Evolutionary conservation across 2,113 vertebrate species (phyloP).

Genomic region (Hiodon tergisus): DNA sequence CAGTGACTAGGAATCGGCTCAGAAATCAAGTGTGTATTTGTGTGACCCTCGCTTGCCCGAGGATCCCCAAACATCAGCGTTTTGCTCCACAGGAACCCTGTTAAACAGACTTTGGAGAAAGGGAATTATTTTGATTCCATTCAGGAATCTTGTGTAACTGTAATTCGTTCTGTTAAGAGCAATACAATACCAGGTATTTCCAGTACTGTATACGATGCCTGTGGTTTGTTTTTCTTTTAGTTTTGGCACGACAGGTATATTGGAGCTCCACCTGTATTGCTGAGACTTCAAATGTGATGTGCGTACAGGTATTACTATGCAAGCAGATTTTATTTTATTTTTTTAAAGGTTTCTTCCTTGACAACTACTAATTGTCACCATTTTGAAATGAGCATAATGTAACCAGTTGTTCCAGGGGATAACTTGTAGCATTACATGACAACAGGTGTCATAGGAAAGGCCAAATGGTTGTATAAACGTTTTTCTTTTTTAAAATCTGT

Average conservation of each 20-base stretch:
- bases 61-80: constrained; percentile 30
- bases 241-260: constrained; percentile 56
- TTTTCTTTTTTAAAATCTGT: constrained; percentile 40
- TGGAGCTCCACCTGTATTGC: constrained; percentile 57
- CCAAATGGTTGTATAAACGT: background rate
- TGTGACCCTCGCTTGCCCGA: constrained; percentile 49
- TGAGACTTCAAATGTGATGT: constrained; percentile 61
- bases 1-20: background rate
- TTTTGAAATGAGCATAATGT: constrained; percentile 50
- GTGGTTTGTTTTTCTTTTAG: constrained; percentile 51
- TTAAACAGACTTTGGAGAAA: constrained; percentile 76
- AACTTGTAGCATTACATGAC: constrained; percentile 2
- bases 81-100: constrained; percentile 50
- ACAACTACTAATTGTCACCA: constrained; percentile 58
- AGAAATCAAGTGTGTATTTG: constrained; percentile 19
- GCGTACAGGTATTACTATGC: constrained; percentile 82
- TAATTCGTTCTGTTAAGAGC: constrained; percentile 82
- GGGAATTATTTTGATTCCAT: constrained; percentile 89
- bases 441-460: constrained; percentile 42
- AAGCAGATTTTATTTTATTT: constrained; percentile 63
- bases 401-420: constrained; percentile 12
- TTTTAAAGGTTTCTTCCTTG: background rate
- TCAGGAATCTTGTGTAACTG: constrained; percentile 80
- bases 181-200: constrained; percentile 71
- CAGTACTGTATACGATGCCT: constrained; percentile 61